phyloP scores from a whole-genome alignment of 2,797 vertebrate genomes.

The Meda fulgida region DNA sequence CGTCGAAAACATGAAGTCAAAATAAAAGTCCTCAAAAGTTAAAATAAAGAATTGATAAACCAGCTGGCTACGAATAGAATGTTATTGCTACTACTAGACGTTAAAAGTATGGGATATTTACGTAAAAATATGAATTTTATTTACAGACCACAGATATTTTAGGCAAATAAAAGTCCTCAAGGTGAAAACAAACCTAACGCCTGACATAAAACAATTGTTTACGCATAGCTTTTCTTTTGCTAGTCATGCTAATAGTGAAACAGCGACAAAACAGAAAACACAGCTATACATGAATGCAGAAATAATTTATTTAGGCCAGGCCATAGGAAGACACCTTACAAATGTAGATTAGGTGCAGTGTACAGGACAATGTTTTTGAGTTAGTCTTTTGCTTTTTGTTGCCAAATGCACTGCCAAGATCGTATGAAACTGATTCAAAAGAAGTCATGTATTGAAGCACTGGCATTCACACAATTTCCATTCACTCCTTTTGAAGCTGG shows the following conservation, averaged over 20 bases:
- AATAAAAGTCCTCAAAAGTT: slow-evolving; percentile 13
- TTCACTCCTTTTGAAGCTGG: background rate
- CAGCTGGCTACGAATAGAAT: background rate
- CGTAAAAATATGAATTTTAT: background rate
- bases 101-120: background rate
- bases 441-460: slow-evolving; percentile 3
- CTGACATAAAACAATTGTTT: background rate
- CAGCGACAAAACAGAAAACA: background rate
- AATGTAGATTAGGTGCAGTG: background rate
- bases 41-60: background rate
- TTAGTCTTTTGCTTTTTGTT: slow-evolving; percentile 22
- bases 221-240: background rate
- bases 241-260: background rate
- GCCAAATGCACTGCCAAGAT: background rate
- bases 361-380: background rate
- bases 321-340: slow-evolving; percentile 10
- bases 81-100: background rate
- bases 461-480: background rate
- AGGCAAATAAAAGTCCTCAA: background rate
- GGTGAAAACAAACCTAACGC: background rate
- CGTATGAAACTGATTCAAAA: background rate
- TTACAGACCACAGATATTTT: background rate
- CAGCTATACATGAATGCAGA: slow-evolving; percentile 4
- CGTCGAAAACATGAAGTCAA: background rate
- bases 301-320: slow-evolving; percentile 47